These are phyloP conservation scores for Marronus borbonicus DNA, from an alignment of 2,888 invertebrate species.

Conservation along the genomic window DNA sequence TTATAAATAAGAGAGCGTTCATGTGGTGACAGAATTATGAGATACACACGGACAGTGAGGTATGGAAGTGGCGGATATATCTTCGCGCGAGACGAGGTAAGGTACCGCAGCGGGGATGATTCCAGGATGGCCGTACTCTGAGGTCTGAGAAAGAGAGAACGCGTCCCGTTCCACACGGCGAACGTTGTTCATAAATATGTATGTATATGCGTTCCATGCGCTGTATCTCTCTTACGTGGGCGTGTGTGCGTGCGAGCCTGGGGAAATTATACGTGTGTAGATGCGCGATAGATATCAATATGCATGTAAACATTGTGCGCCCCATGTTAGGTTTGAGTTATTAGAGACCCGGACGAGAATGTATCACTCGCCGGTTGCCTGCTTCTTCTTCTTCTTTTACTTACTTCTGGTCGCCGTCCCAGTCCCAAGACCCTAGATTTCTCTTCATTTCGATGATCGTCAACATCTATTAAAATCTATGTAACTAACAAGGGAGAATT, in stretches of 20 bases:
- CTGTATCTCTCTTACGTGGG: background rate
- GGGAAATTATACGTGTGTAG: conserved; percentile 70
- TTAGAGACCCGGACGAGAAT: conserved; percentile 61
- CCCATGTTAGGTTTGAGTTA: conserved; percentile 68
- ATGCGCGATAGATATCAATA: conserved; percentile 71
- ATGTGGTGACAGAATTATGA: conserved; percentile 70
- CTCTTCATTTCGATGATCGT: no score
- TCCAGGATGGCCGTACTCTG: conserved; percentile 45
- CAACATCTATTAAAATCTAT: no score
- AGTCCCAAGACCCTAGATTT: background rate
- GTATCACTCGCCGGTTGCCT: conserved; percentile 52
- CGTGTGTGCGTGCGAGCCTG: conserved; percentile 53
- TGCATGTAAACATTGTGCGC: conserved; percentile 71
- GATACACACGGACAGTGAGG: conserved; percentile 65
- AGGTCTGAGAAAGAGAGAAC: background rate
- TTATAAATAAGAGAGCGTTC: conserved; percentile 66
- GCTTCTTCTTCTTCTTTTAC: conserved; percentile 8
- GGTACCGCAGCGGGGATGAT: conserved; percentile 58
- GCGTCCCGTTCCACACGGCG: conserved; percentile 22
- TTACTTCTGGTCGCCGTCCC: background rate
- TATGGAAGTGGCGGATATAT: conserved; percentile 65
- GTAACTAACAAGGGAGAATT: no score
- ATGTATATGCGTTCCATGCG: conserved; percentile 50
- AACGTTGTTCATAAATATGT: conserved; percentile 68
- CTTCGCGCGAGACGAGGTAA: conserved; percentile 61